Evolutionary conservation across 2,888 invertebrate genomes (phyloP).

Genomic region (Drosophila mayaguana): DNA sequence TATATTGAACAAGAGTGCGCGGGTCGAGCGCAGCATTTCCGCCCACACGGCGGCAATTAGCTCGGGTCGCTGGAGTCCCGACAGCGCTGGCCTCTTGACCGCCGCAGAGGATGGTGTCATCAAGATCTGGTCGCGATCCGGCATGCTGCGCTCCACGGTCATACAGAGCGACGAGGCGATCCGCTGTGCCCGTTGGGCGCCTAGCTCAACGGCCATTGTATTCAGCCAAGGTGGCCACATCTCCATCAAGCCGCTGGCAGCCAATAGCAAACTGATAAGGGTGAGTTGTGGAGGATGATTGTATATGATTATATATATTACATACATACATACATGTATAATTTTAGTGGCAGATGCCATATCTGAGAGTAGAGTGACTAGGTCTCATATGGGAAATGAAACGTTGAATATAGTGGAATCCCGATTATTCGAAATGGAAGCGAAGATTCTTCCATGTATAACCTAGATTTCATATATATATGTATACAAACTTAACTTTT

Average conservation of each 20-base stretch:
- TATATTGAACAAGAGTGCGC: slow-evolving; percentile 94
- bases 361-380: too few species aligned
- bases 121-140: slow-evolving; percentile 98
- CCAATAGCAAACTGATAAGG: slow-evolving; percentile 90
- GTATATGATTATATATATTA: too few species aligned
- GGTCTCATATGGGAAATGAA: too few species aligned
- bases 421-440: too few species aligned
- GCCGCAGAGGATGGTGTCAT: slow-evolving; percentile 98
- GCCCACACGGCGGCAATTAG: slow-evolving; percentile 97
- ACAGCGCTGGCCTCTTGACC: slow-evolving; percentile 96
- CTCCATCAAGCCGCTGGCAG: slow-evolving; percentile 90
- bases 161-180: slow-evolving; percentile 93
- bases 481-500: too few species aligned
- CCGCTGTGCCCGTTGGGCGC: slow-evolving; percentile 94
- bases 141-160: slow-evolving; percentile 95
- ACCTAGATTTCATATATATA: too few species aligned
- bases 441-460: too few species aligned
- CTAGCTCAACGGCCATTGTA: slow-evolving; percentile 89
- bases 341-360: too few species aligned
- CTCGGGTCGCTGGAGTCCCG: slow-evolving; percentile 96
- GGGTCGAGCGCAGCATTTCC: slow-evolving; percentile 96
- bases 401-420: too few species aligned
- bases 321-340: too few species aligned
- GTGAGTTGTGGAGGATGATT: slow-evolving; percentile 84
- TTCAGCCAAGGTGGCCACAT: slow-evolving; percentile 90